phyloP scores from a whole-genome alignment of 2,797 vertebrate species.

The Okamejei kenojei region DNA sequence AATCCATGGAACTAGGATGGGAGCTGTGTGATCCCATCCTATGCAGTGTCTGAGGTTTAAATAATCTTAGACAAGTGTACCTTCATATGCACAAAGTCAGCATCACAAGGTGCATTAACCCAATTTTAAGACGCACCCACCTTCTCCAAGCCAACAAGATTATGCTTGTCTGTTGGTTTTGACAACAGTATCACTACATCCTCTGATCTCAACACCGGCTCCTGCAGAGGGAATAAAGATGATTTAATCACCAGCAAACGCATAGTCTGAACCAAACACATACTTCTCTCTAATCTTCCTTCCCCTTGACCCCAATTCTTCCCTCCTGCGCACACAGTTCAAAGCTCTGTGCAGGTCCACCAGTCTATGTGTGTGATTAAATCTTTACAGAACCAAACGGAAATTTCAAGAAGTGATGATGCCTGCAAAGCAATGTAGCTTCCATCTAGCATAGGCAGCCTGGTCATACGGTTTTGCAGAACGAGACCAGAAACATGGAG shows the following conservation, averaged over 20 bases:
- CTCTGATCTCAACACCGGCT: constrained; percentile 58
- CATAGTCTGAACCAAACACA: too few species aligned
- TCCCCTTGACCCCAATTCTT: not conserved
- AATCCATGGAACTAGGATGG: too few species aligned
- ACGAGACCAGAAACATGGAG: not conserved
- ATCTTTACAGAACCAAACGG: not conserved
- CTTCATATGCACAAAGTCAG: not conserved
- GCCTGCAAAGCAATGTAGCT: not conserved
- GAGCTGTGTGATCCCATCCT: not conserved
- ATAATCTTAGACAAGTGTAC: not conserved
- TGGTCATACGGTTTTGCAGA: not conserved
- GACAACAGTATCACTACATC: constrained; percentile 52
- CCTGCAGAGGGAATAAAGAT: constrained; percentile 47
- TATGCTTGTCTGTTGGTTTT: constrained; percentile 44
- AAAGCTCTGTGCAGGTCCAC: not conserved
- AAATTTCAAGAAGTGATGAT: not conserved
- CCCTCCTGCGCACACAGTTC: not conserved
- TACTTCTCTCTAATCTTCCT: not conserved
- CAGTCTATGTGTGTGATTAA: not conserved
- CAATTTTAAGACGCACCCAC: constrained; percentile 45
- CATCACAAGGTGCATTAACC: not conserved
- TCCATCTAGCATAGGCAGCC: not conserved
- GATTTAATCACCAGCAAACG: not conserved
- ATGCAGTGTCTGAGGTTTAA: not conserved
- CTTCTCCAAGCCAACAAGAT: constrained; percentile 55